Conservation (phyloP, 2,797 vertebrate genomes). For the Halcyon leucocephala region DNA sequence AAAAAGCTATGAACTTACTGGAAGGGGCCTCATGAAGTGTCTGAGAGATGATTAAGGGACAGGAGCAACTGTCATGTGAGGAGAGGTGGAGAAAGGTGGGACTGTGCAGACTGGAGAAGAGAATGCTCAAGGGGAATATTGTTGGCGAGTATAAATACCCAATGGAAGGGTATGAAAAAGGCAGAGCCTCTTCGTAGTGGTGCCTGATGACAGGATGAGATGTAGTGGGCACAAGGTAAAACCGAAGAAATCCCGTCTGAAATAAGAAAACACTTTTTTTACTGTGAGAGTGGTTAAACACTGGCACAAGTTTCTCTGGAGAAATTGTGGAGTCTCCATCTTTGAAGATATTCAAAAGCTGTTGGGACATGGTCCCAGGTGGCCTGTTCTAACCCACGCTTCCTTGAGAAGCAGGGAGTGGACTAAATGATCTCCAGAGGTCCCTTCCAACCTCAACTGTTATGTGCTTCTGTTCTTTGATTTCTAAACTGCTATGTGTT, state of each 20-base stretch:
- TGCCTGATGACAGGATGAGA: neutral
- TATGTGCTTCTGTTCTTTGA: neutral
- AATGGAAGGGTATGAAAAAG: neutral
- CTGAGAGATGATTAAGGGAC: neutral
- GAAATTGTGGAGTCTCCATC: neutral
- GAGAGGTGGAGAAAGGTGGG: neutral
- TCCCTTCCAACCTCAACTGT: neutral
- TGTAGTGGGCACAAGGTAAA: neutral
- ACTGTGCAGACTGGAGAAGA: neutral
- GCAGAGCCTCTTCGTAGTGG: neutral
- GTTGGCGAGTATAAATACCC: neutral
- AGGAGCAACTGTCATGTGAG: neutral
- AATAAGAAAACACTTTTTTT: neutral
- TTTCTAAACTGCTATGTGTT: neutral
- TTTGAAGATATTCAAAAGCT: neutral
- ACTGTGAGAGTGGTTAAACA: neutral
- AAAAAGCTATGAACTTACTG: neutral
- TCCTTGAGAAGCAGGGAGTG: neutral
- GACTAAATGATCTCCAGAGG: neutral
- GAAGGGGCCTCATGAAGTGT: neutral
- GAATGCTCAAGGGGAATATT: neutral
- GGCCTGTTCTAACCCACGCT: neutral
- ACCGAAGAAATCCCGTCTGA: neutral
- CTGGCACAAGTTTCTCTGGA: neutral
- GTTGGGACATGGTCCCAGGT: neutral